These are phyloP conservation scores for Pandemis heparana DNA, from an alignment of 2,888 invertebrate species.

Conservation along the genomic window DNA sequence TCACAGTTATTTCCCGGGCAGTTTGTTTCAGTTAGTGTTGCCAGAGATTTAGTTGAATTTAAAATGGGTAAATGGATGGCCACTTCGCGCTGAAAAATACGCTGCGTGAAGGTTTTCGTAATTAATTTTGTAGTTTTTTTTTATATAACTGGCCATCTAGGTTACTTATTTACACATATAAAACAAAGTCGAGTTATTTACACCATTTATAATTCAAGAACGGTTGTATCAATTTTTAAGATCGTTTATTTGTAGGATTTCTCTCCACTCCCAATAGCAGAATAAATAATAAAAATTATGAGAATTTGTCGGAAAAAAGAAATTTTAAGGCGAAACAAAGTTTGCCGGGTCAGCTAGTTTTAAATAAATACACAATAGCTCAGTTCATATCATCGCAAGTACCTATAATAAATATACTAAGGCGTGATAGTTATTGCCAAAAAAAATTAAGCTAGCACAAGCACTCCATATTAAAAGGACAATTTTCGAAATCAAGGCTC, in stretches of 20 bases:
- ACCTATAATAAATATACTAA: not conserved
- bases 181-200: too few relatives aligned
- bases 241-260: too few relatives aligned
- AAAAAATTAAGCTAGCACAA: too few relatives aligned
- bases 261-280: too few relatives aligned
- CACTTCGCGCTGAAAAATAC: slow-evolving; percentile 26
- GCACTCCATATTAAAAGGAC: not conserved
- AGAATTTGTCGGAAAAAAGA: too few relatives aligned
- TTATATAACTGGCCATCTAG: not conserved
- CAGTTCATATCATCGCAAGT: not conserved
- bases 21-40: slow-evolving; percentile 58
- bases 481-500: not conserved
- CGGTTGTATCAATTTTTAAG: too few relatives aligned
- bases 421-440: not conserved
- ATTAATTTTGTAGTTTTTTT: slow-evolving; percentile 49
- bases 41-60: slow-evolving; percentile 41
- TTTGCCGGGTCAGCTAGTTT: not conserved
- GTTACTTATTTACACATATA: not conserved
- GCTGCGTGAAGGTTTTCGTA: slow-evolving; percentile 41
- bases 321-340: too few relatives aligned
- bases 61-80: slow-evolving; percentile 30
- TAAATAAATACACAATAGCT: not conserved
- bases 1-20: slow-evolving; percentile 52
- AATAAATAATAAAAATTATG: too few relatives aligned
- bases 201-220: too few relatives aligned